Percentiles rank a stretch among this genome's conserved stretches.
Evolutionary conservation across 1,140 invertebrate species (phyloP).

Genomic region (Euwallacea similis): DNA sequence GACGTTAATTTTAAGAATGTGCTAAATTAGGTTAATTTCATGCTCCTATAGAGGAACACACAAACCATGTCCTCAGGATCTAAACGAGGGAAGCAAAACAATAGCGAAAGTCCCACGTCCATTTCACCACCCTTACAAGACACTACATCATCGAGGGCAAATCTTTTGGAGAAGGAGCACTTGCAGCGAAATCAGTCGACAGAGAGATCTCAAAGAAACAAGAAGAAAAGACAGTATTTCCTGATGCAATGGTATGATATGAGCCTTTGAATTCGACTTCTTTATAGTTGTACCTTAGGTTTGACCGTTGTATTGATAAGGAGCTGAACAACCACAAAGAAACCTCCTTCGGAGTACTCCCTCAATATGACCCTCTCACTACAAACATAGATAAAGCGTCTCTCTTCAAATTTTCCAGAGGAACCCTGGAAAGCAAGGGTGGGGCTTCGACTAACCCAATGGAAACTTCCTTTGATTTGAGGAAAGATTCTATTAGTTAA

Average conservation of each 20-base stretch:
- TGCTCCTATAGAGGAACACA: background rate
- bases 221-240: constrained; percentile 35
- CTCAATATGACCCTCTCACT: constrained; percentile 19
- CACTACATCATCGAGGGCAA: constrained; percentile 16
- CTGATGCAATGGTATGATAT: constrained; percentile 41
- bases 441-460: constrained; percentile 47
- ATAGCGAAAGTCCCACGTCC: background rate
- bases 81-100: constrained; percentile 20
- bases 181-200: too few relatives aligned
- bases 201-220: constrained; percentile 5
- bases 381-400: background rate
- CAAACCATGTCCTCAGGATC: constrained; percentile 20
- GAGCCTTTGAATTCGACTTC: background rate
- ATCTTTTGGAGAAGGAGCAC: constrained; percentile 9
- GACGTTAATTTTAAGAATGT: background rate
- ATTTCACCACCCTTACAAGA: constrained; percentile 8
- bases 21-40: background rate
- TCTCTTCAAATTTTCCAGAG: constrained; percentile 34
- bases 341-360: constrained; percentile 1
- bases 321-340: constrained; percentile 46
- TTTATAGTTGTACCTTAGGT: constrained; percentile 33
- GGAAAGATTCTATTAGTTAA: constrained; percentile 39
- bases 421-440: constrained; percentile 38
- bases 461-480: constrained; percentile 45
- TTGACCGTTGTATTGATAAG: constrained; percentile 49